Evolutionary conservation across 2,797 vertebrate genomes (phyloP).

Genomic region (Brachymystax lenok): DNA sequence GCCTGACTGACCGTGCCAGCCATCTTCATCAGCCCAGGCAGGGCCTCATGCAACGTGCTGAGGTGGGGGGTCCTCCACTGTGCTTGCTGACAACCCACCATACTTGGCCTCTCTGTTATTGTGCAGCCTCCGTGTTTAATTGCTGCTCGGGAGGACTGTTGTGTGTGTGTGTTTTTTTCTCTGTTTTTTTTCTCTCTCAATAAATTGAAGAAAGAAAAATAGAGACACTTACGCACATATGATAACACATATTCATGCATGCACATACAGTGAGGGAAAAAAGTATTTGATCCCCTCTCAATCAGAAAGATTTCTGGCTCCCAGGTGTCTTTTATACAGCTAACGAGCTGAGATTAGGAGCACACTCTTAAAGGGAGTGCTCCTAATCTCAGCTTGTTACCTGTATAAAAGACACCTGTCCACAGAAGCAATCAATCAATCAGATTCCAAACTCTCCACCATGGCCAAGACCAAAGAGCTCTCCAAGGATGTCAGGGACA

Average conservation of each 20-base stretch:
- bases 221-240: not conserved
- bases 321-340: too few relatives aligned
- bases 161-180: not conserved
- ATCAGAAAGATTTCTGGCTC: too few relatives aligned
- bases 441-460: too few relatives aligned
- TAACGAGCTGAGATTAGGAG: too few relatives aligned
- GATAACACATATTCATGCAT: not conserved
- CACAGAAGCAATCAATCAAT: too few relatives aligned
- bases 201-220: not conserved
- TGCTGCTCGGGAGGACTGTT: not conserved
- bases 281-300: too few relatives aligned
- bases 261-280: not conserved
- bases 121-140: constrained; percentile 15
- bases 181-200: not conserved
- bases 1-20: constrained; percentile 61
- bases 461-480: too few relatives aligned
- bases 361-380: too few relatives aligned
- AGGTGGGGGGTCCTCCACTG: constrained; percentile 15
- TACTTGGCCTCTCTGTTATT: constrained; percentile 30
- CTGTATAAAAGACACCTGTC: too few relatives aligned
- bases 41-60: constrained; percentile 26
- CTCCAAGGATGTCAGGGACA: too few relatives aligned
- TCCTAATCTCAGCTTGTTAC: too few relatives aligned
- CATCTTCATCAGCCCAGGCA: constrained; percentile 54
- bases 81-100: constrained; percentile 20